Base-by-base conservation (phyloP, 2,113 vertebrate species). In the Apodemus sylvaticus region DNA sequence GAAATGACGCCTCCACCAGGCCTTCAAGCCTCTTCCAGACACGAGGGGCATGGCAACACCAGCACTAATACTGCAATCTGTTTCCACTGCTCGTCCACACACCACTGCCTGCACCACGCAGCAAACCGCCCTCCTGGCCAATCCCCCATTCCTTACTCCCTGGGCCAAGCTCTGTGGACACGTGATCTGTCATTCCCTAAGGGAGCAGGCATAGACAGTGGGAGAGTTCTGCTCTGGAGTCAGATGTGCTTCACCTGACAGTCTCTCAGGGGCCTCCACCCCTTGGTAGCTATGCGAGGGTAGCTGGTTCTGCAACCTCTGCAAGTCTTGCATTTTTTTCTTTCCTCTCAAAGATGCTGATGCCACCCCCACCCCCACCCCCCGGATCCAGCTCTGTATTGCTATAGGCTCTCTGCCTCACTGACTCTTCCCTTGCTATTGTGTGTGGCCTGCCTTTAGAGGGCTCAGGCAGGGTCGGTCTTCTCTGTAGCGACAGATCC, bases 321-420 rank as follows among this genome's bases (percentile, higher is more conserved):
- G 73, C 70, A 62, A 83, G 42, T 39, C 17, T 76, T 45, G 22
- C 14, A 20, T 26, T 20, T 81, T 39, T 9, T 74, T 78, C 45
- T 11, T 51, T 11, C 86, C 39, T 83, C 90, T 36, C 64, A 60
- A 14, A 81, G 51, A 68, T 42, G 11, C 11, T 1, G 31, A 45
- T 20, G 36, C 45, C 42, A 19, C 53, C 42, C 0, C 3, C 31
- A 1, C 55, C 55, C 13, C 60, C 22, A 9, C 36, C 53, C 8
- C 0, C 19, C 0, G 88, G 86, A 19, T 66, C 9, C 29, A 66
- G 48, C 19, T 51, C 64, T 7, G 22, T n/a, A 10, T 3, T 31
- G 3, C 26, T 42, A 29, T 0, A 62, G 2, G 9, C 9, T 0
- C 16, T n/a, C 3, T 2, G 4, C 12, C 5, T 26, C 29, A 6